These are phyloP conservation scores for Pachypanchax playfairii DNA, from an alignment of 2,113 vertebrate genomes.

Conservation along the genomic window DNA sequence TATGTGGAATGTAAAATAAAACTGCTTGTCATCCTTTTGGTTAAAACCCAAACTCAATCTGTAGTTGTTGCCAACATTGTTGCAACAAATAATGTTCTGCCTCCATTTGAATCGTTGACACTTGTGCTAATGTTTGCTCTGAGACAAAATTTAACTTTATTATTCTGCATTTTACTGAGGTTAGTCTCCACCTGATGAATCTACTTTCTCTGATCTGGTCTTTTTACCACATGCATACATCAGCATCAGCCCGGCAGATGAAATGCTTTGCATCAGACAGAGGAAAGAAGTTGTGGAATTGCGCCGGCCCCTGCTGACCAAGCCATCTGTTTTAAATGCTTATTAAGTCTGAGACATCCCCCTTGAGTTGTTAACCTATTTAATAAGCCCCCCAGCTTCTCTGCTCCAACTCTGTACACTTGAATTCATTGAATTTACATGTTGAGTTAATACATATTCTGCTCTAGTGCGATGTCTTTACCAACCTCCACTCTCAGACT, in stretches of 20 bases:
- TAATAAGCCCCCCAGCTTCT: slow-evolving; percentile 26
- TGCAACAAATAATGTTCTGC: no score
- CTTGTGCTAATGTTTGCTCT: no score
- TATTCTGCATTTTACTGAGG: slow-evolving; percentile 5
- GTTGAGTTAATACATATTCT: not conserved
- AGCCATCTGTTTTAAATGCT: slow-evolving; percentile 54
- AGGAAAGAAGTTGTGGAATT: slow-evolving; percentile 28
- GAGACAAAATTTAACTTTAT: not conserved
- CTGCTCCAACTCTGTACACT: not conserved
- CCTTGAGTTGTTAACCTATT: slow-evolving; percentile 29
- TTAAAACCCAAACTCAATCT: no score
- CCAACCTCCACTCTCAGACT: slow-evolving; percentile 5
- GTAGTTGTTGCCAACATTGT: no score
- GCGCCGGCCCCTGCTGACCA: slow-evolving; percentile 24
- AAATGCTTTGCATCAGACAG: slow-evolving; percentile 37
- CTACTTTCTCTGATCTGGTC: not conserved
- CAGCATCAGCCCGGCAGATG: slow-evolving; percentile 34
- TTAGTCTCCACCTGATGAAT: slow-evolving; percentile 16
- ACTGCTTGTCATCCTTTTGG: not conserved
- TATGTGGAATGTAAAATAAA: not conserved
- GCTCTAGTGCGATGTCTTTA: not conserved
- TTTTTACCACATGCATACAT: slow-evolving; percentile 11
- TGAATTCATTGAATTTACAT: not conserved
- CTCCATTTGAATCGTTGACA: not conserved
- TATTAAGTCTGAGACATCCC: slow-evolving; percentile 28